Percentiles rank a stretch among this genome's conserved stretches.
These are phyloP conservation scores for Whitmania pigra DNA, from an alignment of 1,140 invertebrate species.

Conservation along the genomic window DNA sequence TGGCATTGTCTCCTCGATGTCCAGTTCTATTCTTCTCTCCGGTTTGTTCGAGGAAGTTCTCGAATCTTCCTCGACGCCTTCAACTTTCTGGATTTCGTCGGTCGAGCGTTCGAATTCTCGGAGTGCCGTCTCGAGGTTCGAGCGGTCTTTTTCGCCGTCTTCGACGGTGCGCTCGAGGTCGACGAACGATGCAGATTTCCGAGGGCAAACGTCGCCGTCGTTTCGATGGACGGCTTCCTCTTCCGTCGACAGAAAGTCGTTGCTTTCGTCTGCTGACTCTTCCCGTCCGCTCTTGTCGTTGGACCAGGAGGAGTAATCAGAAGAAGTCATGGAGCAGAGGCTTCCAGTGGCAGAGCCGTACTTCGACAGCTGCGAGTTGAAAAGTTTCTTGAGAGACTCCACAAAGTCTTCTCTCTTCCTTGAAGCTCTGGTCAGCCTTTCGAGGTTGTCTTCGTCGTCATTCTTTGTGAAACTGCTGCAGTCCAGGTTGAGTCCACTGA, in stretches of 20 bases:
- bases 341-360: constrained; percentile 4
- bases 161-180: too few species aligned
- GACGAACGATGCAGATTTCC: too few species aligned
- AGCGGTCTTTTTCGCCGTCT: too few species aligned
- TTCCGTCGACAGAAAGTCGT: neutral
- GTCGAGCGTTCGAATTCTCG: too few species aligned
- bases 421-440: neutral
- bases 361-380: neutral
- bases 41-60: too few species aligned
- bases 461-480: neutral
- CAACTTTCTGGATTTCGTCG: too few species aligned
- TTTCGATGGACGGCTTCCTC: too few species aligned
- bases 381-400: constrained; percentile 1
- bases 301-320: neutral
- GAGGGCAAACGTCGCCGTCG: too few species aligned
- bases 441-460: neutral
- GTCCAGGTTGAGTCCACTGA: constrained; percentile 1
- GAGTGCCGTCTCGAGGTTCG: too few species aligned
- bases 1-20: constrained; percentile 75
- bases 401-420: constrained; percentile 3
- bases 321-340: neutral
- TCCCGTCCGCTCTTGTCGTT: constrained; percentile 3
- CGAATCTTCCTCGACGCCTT: too few species aligned
- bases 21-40: neutral
- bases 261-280: neutral